Evolutionary conservation across 2,797 vertebrate species (phyloP).

Genomic region (Leptodactylus fallax): DNA sequence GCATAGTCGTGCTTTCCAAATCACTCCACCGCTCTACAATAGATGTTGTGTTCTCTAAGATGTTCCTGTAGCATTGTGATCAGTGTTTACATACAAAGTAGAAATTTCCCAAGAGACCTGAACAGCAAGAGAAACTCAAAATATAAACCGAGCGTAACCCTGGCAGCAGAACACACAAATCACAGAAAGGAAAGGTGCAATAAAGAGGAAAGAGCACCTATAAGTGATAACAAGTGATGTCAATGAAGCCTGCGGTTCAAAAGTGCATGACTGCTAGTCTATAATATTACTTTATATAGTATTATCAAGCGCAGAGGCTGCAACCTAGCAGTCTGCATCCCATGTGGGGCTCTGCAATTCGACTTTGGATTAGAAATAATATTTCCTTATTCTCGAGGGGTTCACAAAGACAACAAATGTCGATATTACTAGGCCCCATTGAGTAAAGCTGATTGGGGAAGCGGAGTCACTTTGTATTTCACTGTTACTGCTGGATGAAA

Average conservation of each 20-base stretch:
- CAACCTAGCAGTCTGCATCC: too few species aligned
- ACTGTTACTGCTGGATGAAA: not conserved
- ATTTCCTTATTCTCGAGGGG: not conserved
- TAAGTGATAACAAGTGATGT: not conserved
- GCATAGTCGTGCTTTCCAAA: not conserved
- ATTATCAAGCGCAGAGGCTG: not conserved
- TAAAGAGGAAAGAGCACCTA: slow-evolving; percentile 8
- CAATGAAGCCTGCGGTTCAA: not conserved
- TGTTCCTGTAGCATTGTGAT: slow-evolving; percentile 37
- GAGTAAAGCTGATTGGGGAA: not conserved
- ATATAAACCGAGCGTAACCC: slow-evolving; percentile 47
- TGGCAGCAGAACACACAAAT: slow-evolving; percentile 49
- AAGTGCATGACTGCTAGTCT: not conserved
- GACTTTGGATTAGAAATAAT: not conserved
- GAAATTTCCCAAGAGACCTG: slow-evolving; percentile 35
- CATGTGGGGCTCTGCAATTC: not conserved
- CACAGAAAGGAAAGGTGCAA: not conserved
- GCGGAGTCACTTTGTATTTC: not conserved
- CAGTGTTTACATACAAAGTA: slow-evolving; percentile 54
- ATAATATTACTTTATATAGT: not conserved
- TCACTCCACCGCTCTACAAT: slow-evolving; percentile 12
- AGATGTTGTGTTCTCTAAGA: slow-evolving; percentile 32
- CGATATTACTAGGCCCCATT: not conserved
- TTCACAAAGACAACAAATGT: not conserved
- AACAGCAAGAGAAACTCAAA: slow-evolving; percentile 37